phyloP scores from a whole-genome alignment of 2,888 invertebrate genomes.

The Diploptera punctata region DNA sequence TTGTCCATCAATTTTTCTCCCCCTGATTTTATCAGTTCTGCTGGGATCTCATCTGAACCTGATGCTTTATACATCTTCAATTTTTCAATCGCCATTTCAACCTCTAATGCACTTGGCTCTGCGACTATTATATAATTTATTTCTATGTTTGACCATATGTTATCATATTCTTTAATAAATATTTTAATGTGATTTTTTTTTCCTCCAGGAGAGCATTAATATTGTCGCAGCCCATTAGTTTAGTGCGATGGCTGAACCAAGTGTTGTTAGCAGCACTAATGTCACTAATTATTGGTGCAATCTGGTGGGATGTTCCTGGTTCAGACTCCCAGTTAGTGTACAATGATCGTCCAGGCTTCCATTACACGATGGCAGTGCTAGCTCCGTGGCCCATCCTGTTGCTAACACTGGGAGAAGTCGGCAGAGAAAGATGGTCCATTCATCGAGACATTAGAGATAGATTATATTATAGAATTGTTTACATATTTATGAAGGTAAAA shows the following conservation, averaged over 20 bases:
- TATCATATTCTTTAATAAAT: too few species aligned
- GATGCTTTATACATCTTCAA: too few species aligned
- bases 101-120: too few species aligned
- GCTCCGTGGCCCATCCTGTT: conserved; percentile 80
- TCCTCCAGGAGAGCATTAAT: conserved; percentile 58
- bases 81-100: too few species aligned
- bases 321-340: conserved; percentile 68
- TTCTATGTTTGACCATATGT: too few species aligned
- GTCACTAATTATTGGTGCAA: conserved; percentile 83
- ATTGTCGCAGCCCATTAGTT: conserved; percentile 85
- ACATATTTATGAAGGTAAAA: conserved; percentile 78
- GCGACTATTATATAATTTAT: too few species aligned
- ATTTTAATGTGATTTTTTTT: too few species aligned
- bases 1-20: too few species aligned
- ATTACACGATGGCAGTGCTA: conserved; percentile 81
- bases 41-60: too few species aligned
- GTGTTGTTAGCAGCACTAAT: conserved; percentile 81
- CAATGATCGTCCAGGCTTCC: conserved; percentile 67
- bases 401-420: conserved; percentile 61
- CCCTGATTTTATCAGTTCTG: too few species aligned
- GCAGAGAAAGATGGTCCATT: conserved; percentile 61
- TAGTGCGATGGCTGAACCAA: conserved; percentile 79
- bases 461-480: conserved; percentile 79
- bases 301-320: conserved; percentile 88
- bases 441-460: conserved; percentile 82